A percentile compares a stretch with the other conserved stretches of the same genome.
Conservation (phyloP, 1,140 invertebrate genomes). For the Diabrotica undecimpunctata region DNA sequence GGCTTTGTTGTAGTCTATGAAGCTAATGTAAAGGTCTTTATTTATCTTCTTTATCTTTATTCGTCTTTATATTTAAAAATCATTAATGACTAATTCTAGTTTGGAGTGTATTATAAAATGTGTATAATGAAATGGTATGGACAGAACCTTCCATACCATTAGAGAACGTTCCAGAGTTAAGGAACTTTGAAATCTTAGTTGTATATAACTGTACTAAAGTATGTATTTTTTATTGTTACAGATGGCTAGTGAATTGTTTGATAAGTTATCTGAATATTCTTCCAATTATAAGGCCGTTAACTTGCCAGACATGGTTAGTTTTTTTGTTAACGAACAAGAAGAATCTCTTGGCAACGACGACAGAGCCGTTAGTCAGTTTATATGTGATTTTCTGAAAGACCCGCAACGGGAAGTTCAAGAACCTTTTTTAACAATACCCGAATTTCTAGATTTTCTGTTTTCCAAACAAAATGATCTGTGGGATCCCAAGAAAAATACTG, state of each 20-base stretch:
- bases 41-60: no score
- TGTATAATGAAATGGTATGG: no score
- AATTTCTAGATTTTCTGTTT: slow-evolving; percentile 91
- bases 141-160: no score
- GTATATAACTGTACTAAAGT: not conserved
- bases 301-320: slow-evolving; percentile 74
- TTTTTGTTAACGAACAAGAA: slow-evolving; percentile 76
- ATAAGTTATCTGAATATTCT: slow-evolving; percentile 61
- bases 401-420: slow-evolving; percentile 67
- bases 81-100: no score
- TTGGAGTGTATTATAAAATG: no score
- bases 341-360: slow-evolving; percentile 64
- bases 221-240: slow-evolving; percentile 41
- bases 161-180: no score
- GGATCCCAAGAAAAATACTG: slow-evolving; percentile 69
- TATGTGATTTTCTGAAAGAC: slow-evolving; percentile 58
- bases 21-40: no score
- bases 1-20: no score
- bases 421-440: slow-evolving; percentile 73
- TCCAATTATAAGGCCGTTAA: slow-evolving; percentile 63
- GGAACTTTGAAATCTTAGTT: no score
- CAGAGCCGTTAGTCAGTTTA: slow-evolving; percentile 63
- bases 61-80: no score
- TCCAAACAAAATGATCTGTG: slow-evolving; percentile 92
- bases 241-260: slow-evolving; percentile 60